Evolutionary conservation across 2,797 vertebrate genomes (phyloP).

Genomic region (Fringilla coelebs): DNA sequence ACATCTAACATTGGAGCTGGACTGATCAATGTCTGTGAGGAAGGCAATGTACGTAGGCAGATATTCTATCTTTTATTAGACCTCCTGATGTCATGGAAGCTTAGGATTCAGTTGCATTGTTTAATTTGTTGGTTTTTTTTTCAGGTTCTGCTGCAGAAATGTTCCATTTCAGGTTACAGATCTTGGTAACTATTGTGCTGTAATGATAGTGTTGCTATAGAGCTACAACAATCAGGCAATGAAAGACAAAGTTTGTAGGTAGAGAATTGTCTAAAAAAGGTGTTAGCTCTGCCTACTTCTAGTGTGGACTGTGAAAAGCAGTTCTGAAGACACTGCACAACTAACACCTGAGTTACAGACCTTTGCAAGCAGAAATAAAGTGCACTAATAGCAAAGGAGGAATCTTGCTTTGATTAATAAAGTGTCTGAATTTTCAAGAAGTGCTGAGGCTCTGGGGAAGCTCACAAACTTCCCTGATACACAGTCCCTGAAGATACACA

Average conservation of each 20-base stretch:
- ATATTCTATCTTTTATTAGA: slow-evolving; percentile 13
- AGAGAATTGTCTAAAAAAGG: slow-evolving; percentile 46
- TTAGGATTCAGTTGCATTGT: neutral
- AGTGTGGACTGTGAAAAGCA: neutral
- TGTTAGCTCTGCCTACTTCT: slow-evolving; percentile 28
- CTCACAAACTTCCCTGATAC: neutral
- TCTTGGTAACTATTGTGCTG: slow-evolving; percentile 17
- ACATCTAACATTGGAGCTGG: neutral
- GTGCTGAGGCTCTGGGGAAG: neutral
- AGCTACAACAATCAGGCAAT: neutral
- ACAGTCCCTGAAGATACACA: neutral
- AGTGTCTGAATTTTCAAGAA: neutral
- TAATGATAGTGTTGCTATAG: slow-evolving; percentile 52
- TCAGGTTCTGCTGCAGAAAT: neutral
- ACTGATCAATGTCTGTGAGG: neutral
- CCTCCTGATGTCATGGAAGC: neutral
- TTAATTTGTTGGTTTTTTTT: neutral
- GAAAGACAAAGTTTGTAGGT: slow-evolving; percentile 27
- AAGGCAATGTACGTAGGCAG: neutral
- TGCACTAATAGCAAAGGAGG: neutral
- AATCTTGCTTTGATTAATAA: neutral
- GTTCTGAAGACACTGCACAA: neutral
- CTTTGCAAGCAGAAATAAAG: neutral
- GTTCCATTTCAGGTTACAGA: slow-evolving; percentile 26
- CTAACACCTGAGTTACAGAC: neutral